These are phyloP conservation scores for Chiloscyllium plagiosum DNA, from an alignment of 2,113 vertebrate genomes.

Conservation along the genomic window DNA sequence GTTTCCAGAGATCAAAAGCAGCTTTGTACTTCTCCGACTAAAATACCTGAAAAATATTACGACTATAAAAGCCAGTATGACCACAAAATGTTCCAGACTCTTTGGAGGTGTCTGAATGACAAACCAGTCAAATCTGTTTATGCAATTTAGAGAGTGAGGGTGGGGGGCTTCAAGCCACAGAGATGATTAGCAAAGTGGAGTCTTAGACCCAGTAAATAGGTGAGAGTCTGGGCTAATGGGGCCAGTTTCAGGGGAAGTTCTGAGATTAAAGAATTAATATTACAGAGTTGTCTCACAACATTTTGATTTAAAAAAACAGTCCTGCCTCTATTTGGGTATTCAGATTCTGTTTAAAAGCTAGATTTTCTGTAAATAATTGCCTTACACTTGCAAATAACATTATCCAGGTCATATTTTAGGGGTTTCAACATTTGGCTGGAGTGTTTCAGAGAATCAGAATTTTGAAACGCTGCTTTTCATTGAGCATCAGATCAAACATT, in stretches of 20 bases:
- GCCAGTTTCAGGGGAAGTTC: not conserved
- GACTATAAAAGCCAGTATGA: slow-evolving; percentile 30
- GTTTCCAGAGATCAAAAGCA: slow-evolving; percentile 32
- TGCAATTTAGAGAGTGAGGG: not conserved
- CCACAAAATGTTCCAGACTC: slow-evolving; percentile 37
- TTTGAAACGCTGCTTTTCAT: not conserved
- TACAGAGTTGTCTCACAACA: not conserved
- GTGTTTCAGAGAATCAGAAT: not conserved
- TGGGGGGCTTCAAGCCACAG: not conserved
- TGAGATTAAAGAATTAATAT: not conserved
- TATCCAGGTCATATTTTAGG: not conserved
- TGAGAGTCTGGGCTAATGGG: not conserved
- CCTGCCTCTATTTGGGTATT: not conserved
- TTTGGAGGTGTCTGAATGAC: slow-evolving; percentile 35
- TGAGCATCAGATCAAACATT: not conserved
- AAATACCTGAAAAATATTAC: slow-evolving; percentile 36
- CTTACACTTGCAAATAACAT: not conserved
- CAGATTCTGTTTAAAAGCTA: not conserved
- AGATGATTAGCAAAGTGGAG: slow-evolving; percentile 16
- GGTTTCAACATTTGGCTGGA: not conserved
- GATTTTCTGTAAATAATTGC: not conserved
- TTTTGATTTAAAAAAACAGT: not conserved
- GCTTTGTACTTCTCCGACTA: slow-evolving; percentile 34
- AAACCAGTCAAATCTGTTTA: slow-evolving; percentile 21
- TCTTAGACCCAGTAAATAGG: not conserved